A percentile compares a stretch with the other conserved stretches of the same genome.
These are phyloP conservation scores for Watsonalla binaria DNA, from an alignment of 2,888 invertebrate genomes.

Conservation along the genomic window DNA sequence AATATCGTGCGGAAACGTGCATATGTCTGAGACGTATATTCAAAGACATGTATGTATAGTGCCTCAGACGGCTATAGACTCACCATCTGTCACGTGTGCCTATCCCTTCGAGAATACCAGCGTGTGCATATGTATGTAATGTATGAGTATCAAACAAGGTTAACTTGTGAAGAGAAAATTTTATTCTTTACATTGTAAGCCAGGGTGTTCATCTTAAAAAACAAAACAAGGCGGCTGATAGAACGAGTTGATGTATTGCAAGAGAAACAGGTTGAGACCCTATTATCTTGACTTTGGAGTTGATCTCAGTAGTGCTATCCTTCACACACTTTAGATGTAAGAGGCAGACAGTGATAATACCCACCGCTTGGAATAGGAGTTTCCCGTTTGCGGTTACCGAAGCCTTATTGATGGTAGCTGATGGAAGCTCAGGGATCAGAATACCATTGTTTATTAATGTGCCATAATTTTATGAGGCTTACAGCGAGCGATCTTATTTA, in stretches of 20 bases:
- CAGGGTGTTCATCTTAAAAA: constrained; percentile 22
- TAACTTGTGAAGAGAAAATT: not conserved
- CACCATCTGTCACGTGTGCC: too few species aligned
- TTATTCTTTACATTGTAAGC: not conserved
- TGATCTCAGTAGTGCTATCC: constrained; percentile 26
- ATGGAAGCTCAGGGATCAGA: constrained; percentile 1
- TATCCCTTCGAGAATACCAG: too few species aligned
- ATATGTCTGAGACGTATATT: too few species aligned
- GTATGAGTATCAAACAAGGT: too few species aligned
- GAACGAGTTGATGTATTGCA: constrained; percentile 27
- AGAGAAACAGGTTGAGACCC: constrained; percentile 49
- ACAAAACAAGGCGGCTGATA: constrained; percentile 30
- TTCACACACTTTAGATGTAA: constrained; percentile 14
- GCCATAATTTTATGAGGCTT: not conserved
- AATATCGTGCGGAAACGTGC: too few species aligned
- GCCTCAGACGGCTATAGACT: too few species aligned
- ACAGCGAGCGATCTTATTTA: too few species aligned
- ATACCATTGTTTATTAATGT: not conserved
- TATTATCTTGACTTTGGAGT: constrained; percentile 28
- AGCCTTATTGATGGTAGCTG: constrained; percentile 43
- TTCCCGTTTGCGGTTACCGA: constrained; percentile 54
- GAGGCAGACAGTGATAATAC: constrained; percentile 27
- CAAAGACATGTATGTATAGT: too few species aligned
- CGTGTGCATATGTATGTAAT: too few species aligned
- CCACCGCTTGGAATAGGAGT: constrained; percentile 15